A percentile compares a stretch with the other conserved stretches of the same genome.
Conservation (phyloP, 2,113 vertebrate species). For the Muntiacus reevesi region DNA sequence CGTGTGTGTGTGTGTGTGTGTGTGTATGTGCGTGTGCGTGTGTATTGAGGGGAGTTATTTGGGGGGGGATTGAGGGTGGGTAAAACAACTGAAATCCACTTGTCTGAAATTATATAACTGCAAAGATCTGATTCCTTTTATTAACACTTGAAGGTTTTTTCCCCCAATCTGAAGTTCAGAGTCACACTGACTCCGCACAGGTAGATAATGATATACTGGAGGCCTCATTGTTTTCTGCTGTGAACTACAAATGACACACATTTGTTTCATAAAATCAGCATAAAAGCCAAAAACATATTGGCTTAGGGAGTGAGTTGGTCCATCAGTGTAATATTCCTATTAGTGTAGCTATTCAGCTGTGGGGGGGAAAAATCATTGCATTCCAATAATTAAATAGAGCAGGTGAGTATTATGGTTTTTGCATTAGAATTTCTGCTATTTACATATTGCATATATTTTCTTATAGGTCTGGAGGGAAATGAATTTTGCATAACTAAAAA, state of each 20-base stretch:
- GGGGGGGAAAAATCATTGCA: background rate
- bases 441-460: constrained; percentile 37
- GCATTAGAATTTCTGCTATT: constrained; percentile 28
- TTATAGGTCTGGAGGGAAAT: constrained; percentile 15
- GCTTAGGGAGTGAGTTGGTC: constrained; percentile 54
- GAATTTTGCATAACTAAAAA: constrained; percentile 43
- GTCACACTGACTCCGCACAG: background rate
- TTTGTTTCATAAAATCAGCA: constrained; percentile 70
- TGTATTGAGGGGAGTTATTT: background rate
- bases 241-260: constrained; percentile 60
- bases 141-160: background rate
- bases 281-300: constrained; percentile 60
- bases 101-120: background rate
- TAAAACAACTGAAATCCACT: background rate
- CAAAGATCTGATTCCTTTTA: background rate
- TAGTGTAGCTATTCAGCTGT: background rate
- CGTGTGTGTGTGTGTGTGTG: fast-evolving
- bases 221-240: constrained; percentile 40
- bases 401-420: constrained; percentile 15
- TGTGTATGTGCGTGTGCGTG: background rate
- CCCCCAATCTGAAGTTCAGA: background rate
- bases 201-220: constrained; percentile 11
- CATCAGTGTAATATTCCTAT: constrained; percentile 63
- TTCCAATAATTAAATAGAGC: constrained; percentile 52
- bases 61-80: background rate